A percentile compares a stretch with the other conserved stretches of the same genome.
Evolutionary conservation across 2,797 vertebrate genomes (phyloP).

Genomic region (Cryptoblepharus egeriae): DNA sequence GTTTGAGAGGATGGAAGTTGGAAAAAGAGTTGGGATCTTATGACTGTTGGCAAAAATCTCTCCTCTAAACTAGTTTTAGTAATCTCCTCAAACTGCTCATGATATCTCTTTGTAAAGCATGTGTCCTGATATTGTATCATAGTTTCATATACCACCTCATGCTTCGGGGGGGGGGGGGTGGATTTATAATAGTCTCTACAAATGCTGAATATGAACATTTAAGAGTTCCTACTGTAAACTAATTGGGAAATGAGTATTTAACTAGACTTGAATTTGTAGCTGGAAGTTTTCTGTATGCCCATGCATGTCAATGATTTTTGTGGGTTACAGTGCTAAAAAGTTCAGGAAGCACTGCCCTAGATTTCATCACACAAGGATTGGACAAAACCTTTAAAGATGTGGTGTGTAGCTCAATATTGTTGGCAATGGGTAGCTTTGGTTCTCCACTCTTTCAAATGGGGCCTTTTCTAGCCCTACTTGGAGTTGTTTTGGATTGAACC

Average conservation of each 20-base stretch:
- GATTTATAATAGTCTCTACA: neutral
- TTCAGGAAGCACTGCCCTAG: too few relatives aligned
- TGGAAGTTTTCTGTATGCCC: neutral
- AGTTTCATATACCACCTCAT: neutral
- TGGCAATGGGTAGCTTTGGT: too few relatives aligned
- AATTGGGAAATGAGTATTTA: constrained; percentile 16
- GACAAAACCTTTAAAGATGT: too few relatives aligned
- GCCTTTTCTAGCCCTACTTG: too few relatives aligned
- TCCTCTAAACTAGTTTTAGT: constrained; percentile 15
- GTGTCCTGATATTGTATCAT: neutral
- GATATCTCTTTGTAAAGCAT: neutral
- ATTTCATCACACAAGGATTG: too few relatives aligned
- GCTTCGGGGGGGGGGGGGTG: constrained; percentile 9
- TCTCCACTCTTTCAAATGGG: too few relatives aligned
- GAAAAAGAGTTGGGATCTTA: neutral
- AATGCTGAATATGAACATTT: constrained; percentile 23
- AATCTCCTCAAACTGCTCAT: neutral
- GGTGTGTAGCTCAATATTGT: too few relatives aligned
- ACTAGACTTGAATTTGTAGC: neutral
- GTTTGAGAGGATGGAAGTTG: constrained; percentile 7
- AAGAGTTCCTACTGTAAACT: neutral
- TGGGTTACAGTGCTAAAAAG: too few relatives aligned
- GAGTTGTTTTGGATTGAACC: too few relatives aligned
- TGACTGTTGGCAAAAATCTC: neutral
- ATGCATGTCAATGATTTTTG: neutral